Base-by-base conservation (phyloP, 2,888 invertebrate species). In the Noctua fimbriata region DNA sequence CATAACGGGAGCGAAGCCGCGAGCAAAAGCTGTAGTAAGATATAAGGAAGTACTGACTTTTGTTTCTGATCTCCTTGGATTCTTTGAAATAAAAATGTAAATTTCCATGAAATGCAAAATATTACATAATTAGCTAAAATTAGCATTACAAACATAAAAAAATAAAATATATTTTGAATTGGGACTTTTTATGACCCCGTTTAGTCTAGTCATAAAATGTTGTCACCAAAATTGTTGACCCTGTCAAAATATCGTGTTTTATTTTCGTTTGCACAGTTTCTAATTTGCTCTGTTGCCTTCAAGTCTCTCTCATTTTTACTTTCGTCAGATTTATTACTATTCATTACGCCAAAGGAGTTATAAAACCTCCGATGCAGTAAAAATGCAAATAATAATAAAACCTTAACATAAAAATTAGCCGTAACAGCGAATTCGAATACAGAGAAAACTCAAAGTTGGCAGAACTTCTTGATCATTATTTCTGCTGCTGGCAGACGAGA, bases 401-500 rank as follows among this genome's bases (percentile, higher is more conserved):
- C 83, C 78, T 71, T 84, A 89, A 90, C 89, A 84, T 87, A 88
- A 90, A 91, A 92, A 93, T 93, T 93, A 91, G 91, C 88, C 85
- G 89, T 90, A 91, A 91, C 89, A 90, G 90, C 88, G 72, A 86
- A 87, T 87, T 83, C 81, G 67, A 82, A 84, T 75, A 82, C 72
- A 52, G 73, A 81, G 69, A 78, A 87, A 91, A 91, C 79, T 91
- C 89, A 76, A 78, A 90, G 88, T 90, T 89, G 79, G 89, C 89
- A 84, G 84, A 84, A 91, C 89, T 91, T 89, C 83, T 88, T 75
- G 89, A 89, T 91, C 92, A 94, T 94, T 93, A 94, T 91, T 92
- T 87, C 87, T 89, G 79, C 74, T 75, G 84, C 81, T 91, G 91
- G 90, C 92, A 94, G 94, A 93, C 94, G 90, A 91, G 93, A 92